Base-by-base conservation (phyloP, 2,888 invertebrate genomes). In the Geophilus truncorum region DNA sequence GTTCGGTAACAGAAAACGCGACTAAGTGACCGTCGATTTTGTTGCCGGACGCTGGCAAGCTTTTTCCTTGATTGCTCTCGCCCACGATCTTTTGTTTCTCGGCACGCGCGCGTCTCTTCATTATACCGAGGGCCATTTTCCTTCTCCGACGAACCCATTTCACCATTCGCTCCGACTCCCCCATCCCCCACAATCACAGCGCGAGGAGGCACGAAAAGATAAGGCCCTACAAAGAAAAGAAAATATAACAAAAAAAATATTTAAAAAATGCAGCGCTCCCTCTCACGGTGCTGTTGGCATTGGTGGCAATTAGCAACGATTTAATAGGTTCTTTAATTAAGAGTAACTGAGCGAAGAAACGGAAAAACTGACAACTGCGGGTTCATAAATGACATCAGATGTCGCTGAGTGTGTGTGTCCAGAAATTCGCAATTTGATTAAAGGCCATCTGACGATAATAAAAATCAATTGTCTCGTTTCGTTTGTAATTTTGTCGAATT, bases 301-400 rank as follows among this genome's bases (percentile, higher is more conserved):
- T 80, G 80, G 28, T 80, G 80, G 80, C 80, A 80, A 80, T 80
- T 80, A 80, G 80, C 75, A 36, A 80, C 80, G 80, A 80, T 80
- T 80, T 80, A 80, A 80, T 80, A 80, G 80, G 80, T 80, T 80
- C 70, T 70, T 80, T 80, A 80, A 80, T 80, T 80, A 80, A 80
- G 80, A 80, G 76, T 80, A 80, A 80, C 80, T 76, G 76, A 75
- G 70, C 80, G 79, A n/a, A 79, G 79, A 79, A 62, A 79, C 62
- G 23, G 9, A 15, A 25, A 6, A 62, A 62, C 62, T 62, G 62
- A 62, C 62, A 62, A 25, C 57, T 3, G 57, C 9, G 57, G 10
- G 57, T 57, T 62, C 62, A 25, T 62, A 25, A 25, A 21, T 76
- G 75, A 70, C 80, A 70, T 80, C 80, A 70, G n/a, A n/a, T n/a